phyloP scores from a whole-genome alignment of 2,113 vertebrate species.

The Malaclemys terrapin region DNA sequence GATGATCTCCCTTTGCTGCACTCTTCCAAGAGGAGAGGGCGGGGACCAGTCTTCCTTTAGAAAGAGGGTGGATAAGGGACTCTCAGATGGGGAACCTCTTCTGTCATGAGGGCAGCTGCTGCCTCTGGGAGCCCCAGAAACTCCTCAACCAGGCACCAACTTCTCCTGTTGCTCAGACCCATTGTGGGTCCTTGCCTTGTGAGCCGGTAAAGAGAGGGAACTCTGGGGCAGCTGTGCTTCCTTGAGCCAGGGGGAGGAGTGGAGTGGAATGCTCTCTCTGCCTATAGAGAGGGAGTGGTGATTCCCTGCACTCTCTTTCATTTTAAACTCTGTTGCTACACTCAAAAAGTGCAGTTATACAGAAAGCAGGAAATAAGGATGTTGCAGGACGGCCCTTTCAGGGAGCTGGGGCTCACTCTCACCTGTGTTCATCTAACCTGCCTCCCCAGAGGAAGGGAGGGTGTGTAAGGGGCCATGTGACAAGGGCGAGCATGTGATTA shows the following conservation, averaged over 20 bases:
- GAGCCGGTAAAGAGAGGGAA: neutral
- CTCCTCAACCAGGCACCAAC: neutral
- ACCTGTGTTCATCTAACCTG: neutral
- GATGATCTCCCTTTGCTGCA: constrained; percentile 12
- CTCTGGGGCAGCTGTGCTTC: constrained; percentile 24
- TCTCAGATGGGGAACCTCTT: neutral
- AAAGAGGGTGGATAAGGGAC: neutral
- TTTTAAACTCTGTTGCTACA: neutral
- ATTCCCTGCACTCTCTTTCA: neutral
- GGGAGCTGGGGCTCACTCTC: neutral
- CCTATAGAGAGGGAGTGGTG: neutral
- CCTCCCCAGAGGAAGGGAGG: neutral
- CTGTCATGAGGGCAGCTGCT: neutral
- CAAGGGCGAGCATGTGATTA: neutral
- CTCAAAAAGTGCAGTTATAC: neutral
- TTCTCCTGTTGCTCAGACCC: neutral
- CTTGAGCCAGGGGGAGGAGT: neutral
- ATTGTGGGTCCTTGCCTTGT: neutral
- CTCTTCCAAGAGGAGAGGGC: neutral
- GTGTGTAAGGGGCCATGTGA: neutral
- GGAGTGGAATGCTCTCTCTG: neutral
- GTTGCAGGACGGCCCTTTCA: neutral
- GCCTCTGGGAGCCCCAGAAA: neutral
- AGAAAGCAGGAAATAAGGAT: neutral
- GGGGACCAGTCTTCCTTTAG: neutral